Percentiles rank a stretch among this genome's conserved stretches.
Conservation (phyloP, 2,797 vertebrate genomes). For the Fratercula arctica region DNA sequence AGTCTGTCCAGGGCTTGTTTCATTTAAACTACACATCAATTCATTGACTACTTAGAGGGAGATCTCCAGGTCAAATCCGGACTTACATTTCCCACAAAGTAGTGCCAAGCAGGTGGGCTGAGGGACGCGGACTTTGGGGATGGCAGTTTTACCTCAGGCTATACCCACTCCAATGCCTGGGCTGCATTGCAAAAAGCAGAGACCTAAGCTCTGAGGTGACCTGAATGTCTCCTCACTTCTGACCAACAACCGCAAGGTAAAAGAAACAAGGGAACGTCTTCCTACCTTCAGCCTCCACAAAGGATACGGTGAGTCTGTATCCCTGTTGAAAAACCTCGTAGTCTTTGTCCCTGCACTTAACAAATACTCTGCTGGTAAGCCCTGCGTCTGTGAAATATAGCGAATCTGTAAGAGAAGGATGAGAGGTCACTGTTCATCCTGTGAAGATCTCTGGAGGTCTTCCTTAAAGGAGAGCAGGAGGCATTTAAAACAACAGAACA, state of each 20-base stretch:
- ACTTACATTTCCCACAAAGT: neutral
- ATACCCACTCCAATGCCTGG: neutral
- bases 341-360: constrained; percentile 99
- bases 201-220: neutral
- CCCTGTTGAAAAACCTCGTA: constrained; percentile 98
- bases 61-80: neutral
- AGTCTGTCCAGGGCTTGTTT: neutral
- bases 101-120: neutral
- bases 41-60: neutral
- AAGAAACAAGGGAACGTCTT: neutral
- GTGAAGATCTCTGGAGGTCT: neutral
- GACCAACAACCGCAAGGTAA: neutral
- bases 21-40: neutral
- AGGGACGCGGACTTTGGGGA: neutral
- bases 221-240: neutral
- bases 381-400: constrained; percentile 99
- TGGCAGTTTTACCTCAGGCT: neutral
- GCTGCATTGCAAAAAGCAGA: neutral
- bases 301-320: constrained; percentile 95
- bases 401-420: constrained; percentile 87
- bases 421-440: constrained; percentile 46
- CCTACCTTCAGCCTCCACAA: constrained; percentile 98
- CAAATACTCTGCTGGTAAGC: constrained; percentile 97
- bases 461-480: neutral
- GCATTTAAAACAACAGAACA: constrained; percentile 35